phyloP scores from a whole-genome alignment of 2,888 invertebrate genomes.

The Morpho helenor region DNA sequence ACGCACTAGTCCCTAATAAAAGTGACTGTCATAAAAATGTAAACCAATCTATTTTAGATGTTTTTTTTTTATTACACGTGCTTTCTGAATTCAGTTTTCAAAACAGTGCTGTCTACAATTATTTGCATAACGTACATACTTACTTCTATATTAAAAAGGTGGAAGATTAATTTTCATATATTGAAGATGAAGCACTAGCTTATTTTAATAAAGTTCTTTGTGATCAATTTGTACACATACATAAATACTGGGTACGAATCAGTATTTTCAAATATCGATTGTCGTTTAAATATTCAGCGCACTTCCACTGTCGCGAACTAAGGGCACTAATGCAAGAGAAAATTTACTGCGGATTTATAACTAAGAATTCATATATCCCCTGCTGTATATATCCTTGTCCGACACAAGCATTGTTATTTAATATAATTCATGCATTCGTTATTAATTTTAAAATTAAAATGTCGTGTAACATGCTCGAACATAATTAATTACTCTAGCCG shows the following conservation, averaged over 20 bases:
- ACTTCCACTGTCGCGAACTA: constrained; percentile 17
- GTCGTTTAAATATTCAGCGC: constrained; percentile 19
- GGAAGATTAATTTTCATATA: too few relatives aligned
- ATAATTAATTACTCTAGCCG: constrained; percentile 58
- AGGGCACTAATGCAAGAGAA: constrained; percentile 9
- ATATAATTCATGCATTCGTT: constrained; percentile 22
- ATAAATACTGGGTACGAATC: neutral
- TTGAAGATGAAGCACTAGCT: neutral
- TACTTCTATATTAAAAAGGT: too few relatives aligned
- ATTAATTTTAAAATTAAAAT: constrained; percentile 38
- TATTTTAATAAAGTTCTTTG: neutral
- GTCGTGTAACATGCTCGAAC: constrained; percentile 41
- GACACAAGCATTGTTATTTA: constrained; percentile 20
- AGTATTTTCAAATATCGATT: constrained; percentile 15
- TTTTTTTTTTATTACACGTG: too few relatives aligned
- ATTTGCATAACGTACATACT: too few relatives aligned
- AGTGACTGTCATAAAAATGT: too few relatives aligned
- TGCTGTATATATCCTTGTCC: neutral
- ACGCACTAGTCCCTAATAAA: too few relatives aligned
- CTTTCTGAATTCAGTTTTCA: too few relatives aligned
- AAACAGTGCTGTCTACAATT: too few relatives aligned
- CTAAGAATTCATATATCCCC: too few relatives aligned
- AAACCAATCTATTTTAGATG: too few relatives aligned
- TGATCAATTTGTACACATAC: too few relatives aligned
- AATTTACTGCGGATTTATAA: constrained; percentile 1